Evolutionary conservation across 1,140 invertebrate species (phyloP), one percentile per base, ranked within the genome.

Genomic region (Steinernema khuongi): DNA sequence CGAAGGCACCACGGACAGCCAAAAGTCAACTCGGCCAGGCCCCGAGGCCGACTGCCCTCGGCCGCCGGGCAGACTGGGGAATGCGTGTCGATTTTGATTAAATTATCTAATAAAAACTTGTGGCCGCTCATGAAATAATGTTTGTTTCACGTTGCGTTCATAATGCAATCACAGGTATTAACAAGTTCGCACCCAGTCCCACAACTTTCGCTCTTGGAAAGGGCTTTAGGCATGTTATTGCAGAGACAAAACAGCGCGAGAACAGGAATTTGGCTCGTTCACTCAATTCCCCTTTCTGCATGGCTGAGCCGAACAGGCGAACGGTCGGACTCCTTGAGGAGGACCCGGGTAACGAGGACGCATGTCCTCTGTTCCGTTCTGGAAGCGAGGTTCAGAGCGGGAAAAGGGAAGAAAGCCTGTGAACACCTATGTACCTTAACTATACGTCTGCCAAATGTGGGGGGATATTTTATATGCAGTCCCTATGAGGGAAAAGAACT

Each of bases 31-130:
- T 60, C 22, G 50, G 50, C 11, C 11, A 26, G 50, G 50, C 22
- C 50, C 50, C 50, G 7, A 60, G 50, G 50, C 50, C 22, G 7
- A 60, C 50, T 41, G 19, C 50, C 22, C 50, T 60, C 50, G 14
- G 14, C 14, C 50, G 7, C 50, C 50, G n/a, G 36, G 36, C 50
- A 60, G 50, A n/a, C 50, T n/a, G n/a, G n/a, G 26, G 26, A 60
- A 22, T 22, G 50, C 50, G 22, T 60, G 50, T 60, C 19, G 22
- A 22, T 7, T 60, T 60, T 60, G 50, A 60, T 60, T 60, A 60
- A 60, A 60, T 60, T 60, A 60, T 60, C 50, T 60, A 60, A 60
- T 60, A 60, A 60, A 60, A 60, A 60, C 50, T 60, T 60, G 50
- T 60, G 50, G 22, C 4, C 14, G 22, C 50, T 60, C 11, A 60